Evolutionary conservation across 2,888 invertebrate genomes (phyloP).

Genomic region (Timema podura): DNA sequence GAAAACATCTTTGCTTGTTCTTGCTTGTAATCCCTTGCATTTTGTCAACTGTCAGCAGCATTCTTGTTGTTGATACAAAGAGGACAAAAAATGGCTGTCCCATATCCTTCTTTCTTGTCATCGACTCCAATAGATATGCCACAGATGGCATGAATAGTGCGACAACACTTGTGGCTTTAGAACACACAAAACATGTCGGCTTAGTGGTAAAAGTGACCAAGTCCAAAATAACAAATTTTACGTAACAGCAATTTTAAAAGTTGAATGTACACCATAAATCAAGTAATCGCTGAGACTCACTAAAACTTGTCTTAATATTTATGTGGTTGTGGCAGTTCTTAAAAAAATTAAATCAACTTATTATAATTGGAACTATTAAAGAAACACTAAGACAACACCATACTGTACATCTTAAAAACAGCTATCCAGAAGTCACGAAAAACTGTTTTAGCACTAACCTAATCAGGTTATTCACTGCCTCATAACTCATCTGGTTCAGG

Average conservation of each 20-base stretch:
- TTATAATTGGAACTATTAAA: too few relatives aligned
- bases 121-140: too few relatives aligned
- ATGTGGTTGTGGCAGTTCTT: too few relatives aligned
- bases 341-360: too few relatives aligned
- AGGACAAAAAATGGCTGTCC: too few relatives aligned
- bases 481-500: constrained; percentile 4
- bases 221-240: not conserved
- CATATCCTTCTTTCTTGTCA: too few relatives aligned
- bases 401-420: not conserved
- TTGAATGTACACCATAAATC: not conserved
- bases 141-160: too few relatives aligned
- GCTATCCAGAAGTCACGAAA: not conserved
- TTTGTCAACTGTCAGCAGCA: too few relatives aligned
- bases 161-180: too few relatives aligned
- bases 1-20: too few relatives aligned
- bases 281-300: not conserved
- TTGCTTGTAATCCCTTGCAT: too few relatives aligned
- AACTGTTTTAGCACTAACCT: not conserved
- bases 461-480: not conserved
- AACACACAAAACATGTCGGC: constrained; percentile 4
- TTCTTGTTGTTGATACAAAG: too few relatives aligned
- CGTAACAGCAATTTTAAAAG: not conserved
- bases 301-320: not conserved
- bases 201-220: constrained; percentile 2
- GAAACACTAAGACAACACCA: not conserved